Conservation (phyloP, 2,113 vertebrate species). For the Oryzias woworae region DNA sequence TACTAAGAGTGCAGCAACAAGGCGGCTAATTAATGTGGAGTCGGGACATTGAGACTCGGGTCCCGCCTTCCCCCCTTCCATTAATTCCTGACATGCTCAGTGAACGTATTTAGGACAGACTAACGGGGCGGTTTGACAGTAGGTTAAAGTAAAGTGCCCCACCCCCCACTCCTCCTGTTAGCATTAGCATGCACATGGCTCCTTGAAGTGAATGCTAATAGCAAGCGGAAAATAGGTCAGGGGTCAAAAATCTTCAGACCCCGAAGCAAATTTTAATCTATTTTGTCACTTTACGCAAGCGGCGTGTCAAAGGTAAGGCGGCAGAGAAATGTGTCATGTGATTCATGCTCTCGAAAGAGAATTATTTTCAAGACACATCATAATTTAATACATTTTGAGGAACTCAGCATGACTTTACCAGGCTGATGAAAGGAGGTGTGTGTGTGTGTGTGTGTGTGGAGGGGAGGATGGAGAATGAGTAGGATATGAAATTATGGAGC, state of each 20-base stretch:
- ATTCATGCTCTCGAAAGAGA: constrained; percentile 69
- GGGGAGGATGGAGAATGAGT: constrained; percentile 58
- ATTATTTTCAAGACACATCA: constrained; percentile 77
- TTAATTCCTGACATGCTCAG: constrained; percentile 16
- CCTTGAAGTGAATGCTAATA: constrained; percentile 61
- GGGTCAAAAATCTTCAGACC: constrained; percentile 78
- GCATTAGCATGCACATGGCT: constrained; percentile 38
- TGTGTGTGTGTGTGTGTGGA: neutral
- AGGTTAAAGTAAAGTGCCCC: constrained; percentile 31
- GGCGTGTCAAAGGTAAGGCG: constrained; percentile 74
- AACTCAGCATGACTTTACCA: constrained; percentile 70
- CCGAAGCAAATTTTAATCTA: constrained; percentile 75
- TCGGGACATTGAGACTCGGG: constrained; percentile 26
- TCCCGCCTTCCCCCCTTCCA: constrained; percentile 20
- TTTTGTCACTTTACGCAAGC: constrained; percentile 70
- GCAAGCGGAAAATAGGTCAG: constrained; percentile 34
- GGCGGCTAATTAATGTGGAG: constrained; percentile 49
- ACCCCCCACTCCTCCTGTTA: constrained; percentile 37
- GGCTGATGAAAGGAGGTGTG: constrained; percentile 33
- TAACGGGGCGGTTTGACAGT: constrained; percentile 56
- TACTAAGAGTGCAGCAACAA: constrained; percentile 70
- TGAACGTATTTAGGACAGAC: constrained; percentile 39
- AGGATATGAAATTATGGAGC: constrained; percentile 78
- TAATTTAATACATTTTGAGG: constrained; percentile 78
- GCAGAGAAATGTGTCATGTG: constrained; percentile 70